A percentile compares a stretch with the other conserved stretches of the same genome.
Evolutionary conservation across 2,113 vertebrate genomes (phyloP).

Genomic region (Tonatia bakeri): DNA sequence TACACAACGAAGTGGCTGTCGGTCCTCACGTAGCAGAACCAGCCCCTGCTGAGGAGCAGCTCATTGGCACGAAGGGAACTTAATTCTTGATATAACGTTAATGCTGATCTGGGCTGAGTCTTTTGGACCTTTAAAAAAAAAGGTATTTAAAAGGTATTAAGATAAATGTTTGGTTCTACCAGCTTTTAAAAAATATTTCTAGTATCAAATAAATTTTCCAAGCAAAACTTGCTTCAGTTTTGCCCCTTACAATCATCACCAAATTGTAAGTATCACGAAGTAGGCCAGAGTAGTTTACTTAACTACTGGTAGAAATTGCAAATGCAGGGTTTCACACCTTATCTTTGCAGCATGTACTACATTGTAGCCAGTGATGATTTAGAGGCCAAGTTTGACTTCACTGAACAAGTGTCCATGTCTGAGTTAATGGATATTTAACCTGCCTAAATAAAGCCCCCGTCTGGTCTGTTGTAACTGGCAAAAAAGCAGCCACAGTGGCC

Average conservation of each 20-base stretch:
- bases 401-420: neutral
- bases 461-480: neutral
- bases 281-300: neutral
- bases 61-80: conserved; percentile 81
- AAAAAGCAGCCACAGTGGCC: neutral
- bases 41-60: conserved; percentile 87
- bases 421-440: neutral
- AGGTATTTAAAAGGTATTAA: neutral
- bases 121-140: conserved; percentile 80
- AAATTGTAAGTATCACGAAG: neutral
- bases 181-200: neutral
- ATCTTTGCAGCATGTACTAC: neutral
- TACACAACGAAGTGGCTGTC: conserved; percentile 85
- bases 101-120: conserved; percentile 77
- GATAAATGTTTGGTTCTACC: conserved; percentile 74
- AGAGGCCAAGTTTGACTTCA: neutral
- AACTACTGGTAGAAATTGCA: neutral
- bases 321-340: neutral
- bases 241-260: conserved; percentile 30
- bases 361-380: neutral
- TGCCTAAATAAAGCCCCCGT: neutral
- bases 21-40: conserved; percentile 89
- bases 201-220: neutral
- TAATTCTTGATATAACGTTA: conserved; percentile 88
- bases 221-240: neutral